Evolutionary conservation across 2,888 invertebrate genomes (phyloP).

Genomic region (Biston betularia): DNA sequence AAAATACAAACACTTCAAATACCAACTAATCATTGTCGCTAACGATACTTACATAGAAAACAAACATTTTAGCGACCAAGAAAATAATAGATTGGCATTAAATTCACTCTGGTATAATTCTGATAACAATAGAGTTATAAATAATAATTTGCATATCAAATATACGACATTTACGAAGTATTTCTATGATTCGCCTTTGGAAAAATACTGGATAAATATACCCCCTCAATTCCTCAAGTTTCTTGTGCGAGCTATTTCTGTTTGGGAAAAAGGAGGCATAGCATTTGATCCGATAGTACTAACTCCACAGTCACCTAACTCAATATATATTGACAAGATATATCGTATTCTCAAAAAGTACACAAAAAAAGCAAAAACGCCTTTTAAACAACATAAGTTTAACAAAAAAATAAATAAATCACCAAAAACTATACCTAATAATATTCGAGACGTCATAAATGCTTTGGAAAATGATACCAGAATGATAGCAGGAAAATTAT

Average conservation of each 20-base stretch:
- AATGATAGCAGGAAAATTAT: conserved; percentile 42
- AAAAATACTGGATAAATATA: conserved; percentile 64
- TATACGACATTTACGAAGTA: conserved; percentile 61
- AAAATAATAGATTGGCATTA: conserved; percentile 71
- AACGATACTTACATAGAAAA: conserved; percentile 62
- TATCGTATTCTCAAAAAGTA: conserved; percentile 60
- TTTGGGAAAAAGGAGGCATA: conserved; percentile 80
- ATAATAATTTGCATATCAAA: conserved; percentile 58
- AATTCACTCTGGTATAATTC: conserved; percentile 62
- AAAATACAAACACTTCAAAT: conserved; percentile 64
- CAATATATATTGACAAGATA: conserved; percentile 65
- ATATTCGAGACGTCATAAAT: conserved; percentile 77
- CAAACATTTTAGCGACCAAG: conserved; percentile 56
- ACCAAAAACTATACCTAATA: conserved; percentile 44
- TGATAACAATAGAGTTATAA: conserved; percentile 39
- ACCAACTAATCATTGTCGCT: conserved; percentile 64
- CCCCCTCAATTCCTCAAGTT: conserved; percentile 67
- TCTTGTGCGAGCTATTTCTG: conserved; percentile 66
- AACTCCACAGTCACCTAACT: conserved; percentile 60
- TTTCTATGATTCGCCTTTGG: conserved; percentile 69
- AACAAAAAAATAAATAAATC: conserved; percentile 54
- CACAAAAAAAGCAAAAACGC: conserved; percentile 35
- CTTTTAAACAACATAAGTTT: conserved; percentile 47
- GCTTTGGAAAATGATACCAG: conserved; percentile 61
- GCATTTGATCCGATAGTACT: conserved; percentile 71